phyloP scores from a whole-genome alignment of 1,140 invertebrate genomes.

The Brachionus rotundiformis region DNA sequence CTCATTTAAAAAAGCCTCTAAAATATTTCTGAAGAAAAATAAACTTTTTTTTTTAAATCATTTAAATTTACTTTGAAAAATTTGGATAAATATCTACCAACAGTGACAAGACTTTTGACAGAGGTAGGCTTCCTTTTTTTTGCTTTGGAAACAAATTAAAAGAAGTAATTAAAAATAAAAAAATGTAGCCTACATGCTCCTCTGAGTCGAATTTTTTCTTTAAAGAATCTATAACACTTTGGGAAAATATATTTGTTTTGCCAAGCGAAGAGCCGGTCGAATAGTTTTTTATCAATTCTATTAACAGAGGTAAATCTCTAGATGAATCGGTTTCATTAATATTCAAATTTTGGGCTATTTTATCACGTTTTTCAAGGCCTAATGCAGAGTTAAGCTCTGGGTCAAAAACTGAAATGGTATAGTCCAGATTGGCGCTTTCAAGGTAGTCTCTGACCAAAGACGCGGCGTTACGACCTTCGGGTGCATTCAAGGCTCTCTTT shows the following conservation, averaged over 20 bases:
- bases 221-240: conserved; percentile 16
- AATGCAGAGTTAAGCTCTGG: conserved; percentile 39
- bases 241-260: conserved; percentile 10
- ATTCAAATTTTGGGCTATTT: not conserved
- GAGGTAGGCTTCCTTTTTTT: conserved; percentile 4
- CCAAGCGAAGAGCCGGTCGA: not conserved
- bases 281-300: conserved; percentile 31
- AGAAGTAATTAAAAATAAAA: not conserved
- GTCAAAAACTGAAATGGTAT: conserved; percentile 38
- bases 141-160: not conserved
- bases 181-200: not conserved
- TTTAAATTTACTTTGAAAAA: conserved; percentile 14
- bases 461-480: conserved; percentile 18
- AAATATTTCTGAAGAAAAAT: not conserved
- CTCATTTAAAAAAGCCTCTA: conserved; percentile 33
- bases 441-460: conserved; percentile 38
- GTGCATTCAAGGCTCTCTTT: not conserved
- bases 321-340: conserved; percentile 16
- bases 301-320: not conserved
- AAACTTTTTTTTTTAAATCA: not conserved
- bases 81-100: not conserved
- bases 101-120: not conserved
- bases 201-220: conserved; percentile 23
- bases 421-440: conserved; percentile 26
- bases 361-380: conserved; percentile 1